Evolutionary conservation across 2,888 invertebrate genomes (phyloP), one percentile per base, ranked within the genome.

Genomic region (Sceliomorpha sp.): DNA sequence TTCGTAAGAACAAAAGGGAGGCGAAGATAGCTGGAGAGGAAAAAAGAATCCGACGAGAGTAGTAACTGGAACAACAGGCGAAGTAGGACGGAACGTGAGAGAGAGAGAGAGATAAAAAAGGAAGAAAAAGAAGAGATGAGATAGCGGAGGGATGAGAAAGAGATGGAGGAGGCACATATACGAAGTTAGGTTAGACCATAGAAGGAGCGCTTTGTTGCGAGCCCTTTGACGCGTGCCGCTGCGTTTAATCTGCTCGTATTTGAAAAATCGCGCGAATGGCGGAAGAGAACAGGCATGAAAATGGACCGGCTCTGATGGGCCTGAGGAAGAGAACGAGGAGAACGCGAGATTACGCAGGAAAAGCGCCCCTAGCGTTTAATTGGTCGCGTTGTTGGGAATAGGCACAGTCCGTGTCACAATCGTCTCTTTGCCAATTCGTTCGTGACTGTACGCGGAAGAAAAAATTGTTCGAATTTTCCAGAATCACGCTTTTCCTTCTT

Each of bases 161-260:
- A 37, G 51, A 45, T 56, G 9, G 50, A 13, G 58, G 40, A 48
- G 42, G 42, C 27, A 50, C n/a, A n/a, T n/a, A n/a, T n/a, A n/a
- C n/a, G 42, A 53, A 50, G 67, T 44, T 60, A 29, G 59, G 62
- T 58, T 58, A 45, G 64, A 50, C 48, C 66, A 59, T 39, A 58
- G 26, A 50, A 36, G 12, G 60, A 24, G 13, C 48, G 64, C 55
- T 75, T 77, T 75, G 71, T 77, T 71, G 50, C 59, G 50, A 70
- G 66, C 63, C 70, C 73, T 79, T 80, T 78, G 77, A 76, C 69
- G 70, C 66, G 59, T 59, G 70, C 66, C 73, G 74, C 69, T 59
- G 66, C 64, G 64, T 74, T 77, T 78, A 78, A 78, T 78, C 76
- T 68, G 66, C 51, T 73, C 70, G 69, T 75, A 73, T 68, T 70